Evolutionary conservation across 2,113 vertebrate species (phyloP).

Genomic region (Mungos mungo): DNA sequence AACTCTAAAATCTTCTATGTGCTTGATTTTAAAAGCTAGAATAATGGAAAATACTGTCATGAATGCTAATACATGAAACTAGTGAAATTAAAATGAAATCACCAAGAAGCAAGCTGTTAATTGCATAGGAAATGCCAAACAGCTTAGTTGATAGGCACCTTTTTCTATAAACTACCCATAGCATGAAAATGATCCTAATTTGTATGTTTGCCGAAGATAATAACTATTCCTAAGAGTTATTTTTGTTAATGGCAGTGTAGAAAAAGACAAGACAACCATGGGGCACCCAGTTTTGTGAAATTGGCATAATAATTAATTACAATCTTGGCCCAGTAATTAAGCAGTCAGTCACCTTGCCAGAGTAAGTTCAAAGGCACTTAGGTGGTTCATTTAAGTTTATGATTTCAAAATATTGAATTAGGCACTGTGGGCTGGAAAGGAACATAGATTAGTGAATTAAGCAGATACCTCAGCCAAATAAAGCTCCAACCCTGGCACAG

Average conservation of each 20-base stretch:
- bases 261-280: slow-evolving; percentile 22
- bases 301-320: slow-evolving; percentile 17
- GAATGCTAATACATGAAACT: not conserved
- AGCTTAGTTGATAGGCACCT: not conserved
- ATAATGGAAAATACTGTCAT: not conserved
- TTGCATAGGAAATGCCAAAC: not conserved
- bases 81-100: not conserved
- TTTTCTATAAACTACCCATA: not conserved
- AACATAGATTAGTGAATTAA: not conserved
- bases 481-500: not conserved
- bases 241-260: slow-evolving; percentile 32
- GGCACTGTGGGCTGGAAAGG: not conserved
- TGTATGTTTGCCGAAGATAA: not conserved
- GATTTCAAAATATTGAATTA: slow-evolving; percentile 54
- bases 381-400: slow-evolving; percentile 50
- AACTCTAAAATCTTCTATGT: not conserved
- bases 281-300: not conserved
- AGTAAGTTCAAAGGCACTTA: slow-evolving; percentile 50
- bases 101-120: slow-evolving; percentile 24
- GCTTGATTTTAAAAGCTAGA: slow-evolving; percentile 39
- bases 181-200: not conserved
- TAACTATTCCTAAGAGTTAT: not conserved
- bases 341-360: slow-evolving; percentile 12
- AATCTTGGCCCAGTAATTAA: not conserved
- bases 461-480: not conserved